Evolutionary conservation across 2,888 invertebrate species (phyloP).

Genomic region (Parnassius orleans): DNA sequence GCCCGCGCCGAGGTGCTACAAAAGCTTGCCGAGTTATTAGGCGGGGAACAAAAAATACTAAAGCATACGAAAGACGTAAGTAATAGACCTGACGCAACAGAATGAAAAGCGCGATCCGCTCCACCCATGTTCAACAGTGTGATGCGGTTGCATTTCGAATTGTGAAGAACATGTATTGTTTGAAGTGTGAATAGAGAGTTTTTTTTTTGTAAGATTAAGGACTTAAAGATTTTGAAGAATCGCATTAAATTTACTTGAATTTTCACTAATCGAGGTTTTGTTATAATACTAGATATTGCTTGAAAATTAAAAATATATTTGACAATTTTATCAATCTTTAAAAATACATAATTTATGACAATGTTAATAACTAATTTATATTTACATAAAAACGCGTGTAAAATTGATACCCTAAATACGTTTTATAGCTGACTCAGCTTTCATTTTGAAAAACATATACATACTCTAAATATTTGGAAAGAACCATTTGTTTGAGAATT

Average conservation of each 20-base stretch:
- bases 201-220: slow-evolving; percentile 4
- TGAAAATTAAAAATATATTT: too few species aligned
- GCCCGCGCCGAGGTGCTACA: slow-evolving; percentile 76
- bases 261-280: not conserved
- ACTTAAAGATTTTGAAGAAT: slow-evolving; percentile 8
- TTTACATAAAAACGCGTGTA: too few species aligned
- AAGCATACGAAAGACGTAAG: slow-evolving; percentile 61
- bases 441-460: too few species aligned
- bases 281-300: too few species aligned
- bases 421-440: too few species aligned
- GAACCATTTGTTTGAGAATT: too few species aligned
- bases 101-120: slow-evolving; percentile 52
- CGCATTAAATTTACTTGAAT: slow-evolving; percentile 3
- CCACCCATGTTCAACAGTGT: slow-evolving; percentile 58
- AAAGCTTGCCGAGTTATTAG: slow-evolving; percentile 78
- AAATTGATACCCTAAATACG: too few species aligned
- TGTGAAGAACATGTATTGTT: slow-evolving; percentile 58
- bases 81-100: slow-evolving; percentile 66
- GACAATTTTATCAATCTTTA: too few species aligned
- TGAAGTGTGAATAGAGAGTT: slow-evolving; percentile 48
- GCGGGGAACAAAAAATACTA: slow-evolving; percentile 70
- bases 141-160: slow-evolving; percentile 69
- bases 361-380: too few species aligned
- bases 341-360: too few species aligned
- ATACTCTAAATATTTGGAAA: too few species aligned